These are phyloP conservation scores for Diabrotica undecimpunctata DNA, from an alignment of 1,140 invertebrate genomes.

Conservation along the genomic window DNA sequence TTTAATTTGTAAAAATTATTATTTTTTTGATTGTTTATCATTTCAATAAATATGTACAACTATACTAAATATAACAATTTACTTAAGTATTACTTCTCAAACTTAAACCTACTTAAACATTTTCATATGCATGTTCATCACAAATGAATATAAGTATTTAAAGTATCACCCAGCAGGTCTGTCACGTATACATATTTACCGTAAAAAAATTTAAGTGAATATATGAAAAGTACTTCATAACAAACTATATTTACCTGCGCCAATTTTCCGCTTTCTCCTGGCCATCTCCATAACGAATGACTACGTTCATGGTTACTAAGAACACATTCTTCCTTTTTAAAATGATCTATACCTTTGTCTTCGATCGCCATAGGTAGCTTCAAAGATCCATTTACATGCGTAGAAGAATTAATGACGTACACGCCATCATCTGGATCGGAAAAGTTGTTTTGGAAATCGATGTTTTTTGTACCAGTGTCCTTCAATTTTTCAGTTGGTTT, in stretches of 20 bases:
- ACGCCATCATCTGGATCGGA: background rate
- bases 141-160: too few relatives aligned
- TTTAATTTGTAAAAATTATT: too few relatives aligned
- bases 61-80: too few relatives aligned
- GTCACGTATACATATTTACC: too few relatives aligned
- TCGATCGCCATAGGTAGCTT: slow-evolving; percentile 23
- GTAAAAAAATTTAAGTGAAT: too few relatives aligned
- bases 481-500: slow-evolving; percentile 7
- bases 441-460: slow-evolving; percentile 16
- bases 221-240: too few relatives aligned
- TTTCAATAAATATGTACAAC: too few relatives aligned
- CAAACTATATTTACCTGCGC: slow-evolving; percentile 47
- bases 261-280: slow-evolving; percentile 51
- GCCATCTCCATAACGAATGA: slow-evolving; percentile 56
- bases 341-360: slow-evolving; percentile 35
- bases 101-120: too few relatives aligned
- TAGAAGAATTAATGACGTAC: slow-evolving; percentile 15
- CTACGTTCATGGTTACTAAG: slow-evolving; percentile 33
- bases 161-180: too few relatives aligned
- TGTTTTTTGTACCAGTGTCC: slow-evolving; percentile 8
- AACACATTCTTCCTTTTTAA: slow-evolving; percentile 43
- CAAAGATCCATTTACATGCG: slow-evolving; percentile 42
- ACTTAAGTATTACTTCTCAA: too few relatives aligned
- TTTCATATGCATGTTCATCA: too few relatives aligned
- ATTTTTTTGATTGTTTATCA: too few relatives aligned